Percentiles rank a stretch among this genome's conserved stretches.
Conservation (phyloP, 2,113 vertebrate species). For the Oncorhynchus nerka region DNA sequence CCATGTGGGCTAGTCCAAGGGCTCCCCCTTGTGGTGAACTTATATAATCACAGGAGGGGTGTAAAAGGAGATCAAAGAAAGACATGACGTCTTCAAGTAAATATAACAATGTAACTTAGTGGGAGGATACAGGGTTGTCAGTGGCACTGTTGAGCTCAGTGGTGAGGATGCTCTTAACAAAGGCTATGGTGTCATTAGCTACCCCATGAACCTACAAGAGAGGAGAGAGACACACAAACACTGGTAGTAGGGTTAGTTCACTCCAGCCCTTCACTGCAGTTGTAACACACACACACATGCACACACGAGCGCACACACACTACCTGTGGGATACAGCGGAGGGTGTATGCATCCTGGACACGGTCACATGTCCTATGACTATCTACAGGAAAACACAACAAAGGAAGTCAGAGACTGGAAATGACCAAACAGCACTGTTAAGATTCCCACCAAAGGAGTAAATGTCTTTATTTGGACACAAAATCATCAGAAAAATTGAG, state of each 20-base stretch:
- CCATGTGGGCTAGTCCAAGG: not conserved
- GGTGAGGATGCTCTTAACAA: constrained; percentile 78
- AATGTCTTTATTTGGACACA: not conserved
- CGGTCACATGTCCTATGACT: constrained; percentile 82
- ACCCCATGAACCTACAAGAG: constrained; percentile 79
- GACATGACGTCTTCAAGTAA: not conserved
- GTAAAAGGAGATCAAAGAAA: constrained; percentile 16
- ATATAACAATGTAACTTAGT: not conserved
- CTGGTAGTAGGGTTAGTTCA: no score
- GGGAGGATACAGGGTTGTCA: constrained; percentile 82
- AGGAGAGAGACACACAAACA: not conserved
- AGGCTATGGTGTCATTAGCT: constrained; percentile 82
- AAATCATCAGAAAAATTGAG: no score
- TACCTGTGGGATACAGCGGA: constrained; percentile 86
- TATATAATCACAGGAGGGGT: not conserved
- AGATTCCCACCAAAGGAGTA: not conserved
- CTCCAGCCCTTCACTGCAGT: no score
- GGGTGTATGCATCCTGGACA: constrained; percentile 81
- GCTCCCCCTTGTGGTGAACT: constrained; percentile 2
- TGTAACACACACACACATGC: not conserved
- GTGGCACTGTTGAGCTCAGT: constrained; percentile 85
- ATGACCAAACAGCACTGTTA: not conserved
- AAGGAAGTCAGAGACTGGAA: constrained; percentile 3
- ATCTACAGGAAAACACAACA: constrained; percentile 57
- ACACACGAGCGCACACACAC: not conserved